These are phyloP conservation scores for Otus sunia DNA, from an alignment of 2,113 vertebrate genomes.

Conservation along the genomic window DNA sequence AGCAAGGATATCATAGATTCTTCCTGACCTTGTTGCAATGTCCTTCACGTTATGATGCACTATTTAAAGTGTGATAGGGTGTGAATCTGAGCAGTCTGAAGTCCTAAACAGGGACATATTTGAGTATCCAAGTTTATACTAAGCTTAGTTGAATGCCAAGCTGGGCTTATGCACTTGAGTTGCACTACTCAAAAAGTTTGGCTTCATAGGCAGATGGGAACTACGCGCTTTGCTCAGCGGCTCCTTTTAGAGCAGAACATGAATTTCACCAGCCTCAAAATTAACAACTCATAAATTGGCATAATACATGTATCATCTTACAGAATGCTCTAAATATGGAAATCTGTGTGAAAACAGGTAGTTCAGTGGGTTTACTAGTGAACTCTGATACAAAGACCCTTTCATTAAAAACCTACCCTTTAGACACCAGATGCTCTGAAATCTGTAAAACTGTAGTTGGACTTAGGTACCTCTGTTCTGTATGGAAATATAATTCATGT, in stretches of 20 bases:
- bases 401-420: neutral
- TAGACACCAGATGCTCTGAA: neutral
- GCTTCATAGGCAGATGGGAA: neutral
- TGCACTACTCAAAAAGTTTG: neutral
- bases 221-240: fast-evolving
- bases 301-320: neutral
- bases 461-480: neutral
- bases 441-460: neutral
- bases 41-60: neutral
- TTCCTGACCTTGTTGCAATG: neutral
- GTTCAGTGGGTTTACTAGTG: neutral
- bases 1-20: neutral
- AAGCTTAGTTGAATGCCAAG: neutral
- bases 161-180: neutral
- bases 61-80: neutral
- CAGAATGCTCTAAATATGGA: neutral
- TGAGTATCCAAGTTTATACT: neutral
- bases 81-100: neutral
- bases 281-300: neutral
- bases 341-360: neutral
- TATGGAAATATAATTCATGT: neutral
- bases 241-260: neutral
- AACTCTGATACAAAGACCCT: neutral
- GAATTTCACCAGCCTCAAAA: neutral
- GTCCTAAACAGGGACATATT: neutral